Evolutionary conservation across 2,797 vertebrate species (phyloP), one percentile per base, ranked within the genome.

Genomic region (Helarctos malayanus): DNA sequence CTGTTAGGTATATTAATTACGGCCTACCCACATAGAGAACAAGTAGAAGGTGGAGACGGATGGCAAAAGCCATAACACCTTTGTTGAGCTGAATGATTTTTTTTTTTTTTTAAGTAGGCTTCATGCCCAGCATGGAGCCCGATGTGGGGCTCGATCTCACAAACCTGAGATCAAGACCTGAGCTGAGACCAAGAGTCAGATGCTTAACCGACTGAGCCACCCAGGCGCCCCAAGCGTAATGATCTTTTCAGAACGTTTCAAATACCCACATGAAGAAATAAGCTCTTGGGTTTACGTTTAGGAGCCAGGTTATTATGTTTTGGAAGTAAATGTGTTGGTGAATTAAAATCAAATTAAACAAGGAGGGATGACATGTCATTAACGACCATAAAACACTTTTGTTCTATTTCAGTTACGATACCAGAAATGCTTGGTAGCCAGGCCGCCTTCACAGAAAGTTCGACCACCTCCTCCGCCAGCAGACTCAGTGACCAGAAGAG

Each of bases 341-440:
- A 16, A 35, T 56, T 75, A 61, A 86, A 80, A 21, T 41, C 57
- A 29, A 35, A 11, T 23, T 54, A 25, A 78, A 27, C 21, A 92
- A 38, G 56, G 78, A 59, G 61, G 57, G 76, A 11, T 4, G 25
- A 10, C 21, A 12, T 0, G 0, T 47, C 18, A 19, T n/a, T 61
- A 65, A 69, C 0, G 7, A 49, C 84, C 78, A 15, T 47, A 29
- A 84, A 54, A 49, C 9, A 0, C 32, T 16, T 97, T 54, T 98
- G 93, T 90, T 98, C 83, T 80, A 15, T 98, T 98, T 92, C 98
- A 99, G 99, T 96, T 99, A 92, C 99, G 99, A 80, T 99, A 99
- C 98, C 99, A 99, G 99, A 99, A 99, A 99, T 99, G 99, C 99
- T 99, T 99, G 98, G 99, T 99, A n/a, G 99, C 99, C 88, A 99